A percentile compares a stretch with the other conserved stretches of the same genome.
Conservation (phyloP, 2,113 vertebrate genomes). For the Lophotis ruficrista region DNA sequence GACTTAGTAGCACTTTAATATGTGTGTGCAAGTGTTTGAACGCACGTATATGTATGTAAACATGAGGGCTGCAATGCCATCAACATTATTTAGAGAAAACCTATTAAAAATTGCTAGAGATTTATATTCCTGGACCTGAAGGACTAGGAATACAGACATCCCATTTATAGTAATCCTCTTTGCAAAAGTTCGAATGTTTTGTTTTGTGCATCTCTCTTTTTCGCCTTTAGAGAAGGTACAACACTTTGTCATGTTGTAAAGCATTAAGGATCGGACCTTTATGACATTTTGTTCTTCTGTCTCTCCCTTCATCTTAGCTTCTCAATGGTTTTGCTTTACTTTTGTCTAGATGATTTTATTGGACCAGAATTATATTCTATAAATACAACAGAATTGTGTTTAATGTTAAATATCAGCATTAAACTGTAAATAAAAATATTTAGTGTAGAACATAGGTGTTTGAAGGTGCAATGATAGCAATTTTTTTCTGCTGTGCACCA, state of each 20-base stretch:
- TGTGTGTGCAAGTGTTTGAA: not conserved
- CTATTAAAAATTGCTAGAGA: not conserved
- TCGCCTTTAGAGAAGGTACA: not conserved
- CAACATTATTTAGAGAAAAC: not conserved
- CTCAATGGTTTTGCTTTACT: not conserved
- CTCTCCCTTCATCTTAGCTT: not conserved
- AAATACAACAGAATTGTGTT: not conserved
- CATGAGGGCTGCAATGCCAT: accelerated
- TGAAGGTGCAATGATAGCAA: not conserved
- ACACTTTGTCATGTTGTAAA: not conserved
- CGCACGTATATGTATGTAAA: accelerated
- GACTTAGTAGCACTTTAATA: not conserved
- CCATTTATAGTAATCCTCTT: not conserved
- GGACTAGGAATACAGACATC: not conserved
- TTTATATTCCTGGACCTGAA: not conserved
- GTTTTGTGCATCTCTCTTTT: not conserved
- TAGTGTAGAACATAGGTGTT: accelerated
- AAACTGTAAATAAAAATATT: not conserved
- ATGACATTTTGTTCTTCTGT: not conserved
- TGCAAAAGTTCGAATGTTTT: not conserved
- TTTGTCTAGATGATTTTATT: not conserved
- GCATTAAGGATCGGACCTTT: not conserved
- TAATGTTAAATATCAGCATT: not conserved
- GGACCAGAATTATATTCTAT: not conserved
- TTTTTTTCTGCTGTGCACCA: not conserved